Conservation (phyloP, 2,113 vertebrate species). For the Eurystomus gularis region DNA sequence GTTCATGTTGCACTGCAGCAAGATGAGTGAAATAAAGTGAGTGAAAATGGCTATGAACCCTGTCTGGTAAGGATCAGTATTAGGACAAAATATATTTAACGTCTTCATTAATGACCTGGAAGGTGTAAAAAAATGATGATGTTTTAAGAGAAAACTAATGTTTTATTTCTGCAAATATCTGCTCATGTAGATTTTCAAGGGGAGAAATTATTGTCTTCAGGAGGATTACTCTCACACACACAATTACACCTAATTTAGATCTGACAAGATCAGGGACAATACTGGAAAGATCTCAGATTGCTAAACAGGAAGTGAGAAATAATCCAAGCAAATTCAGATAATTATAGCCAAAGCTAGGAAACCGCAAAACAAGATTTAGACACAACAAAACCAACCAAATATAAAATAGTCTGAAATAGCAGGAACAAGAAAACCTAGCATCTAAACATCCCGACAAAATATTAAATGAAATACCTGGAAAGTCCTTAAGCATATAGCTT, state of each 20-base stretch:
- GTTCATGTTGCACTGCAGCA: neutral
- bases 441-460: neutral
- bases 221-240: neutral
- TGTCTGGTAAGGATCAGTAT: neutral
- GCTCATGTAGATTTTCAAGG: neutral
- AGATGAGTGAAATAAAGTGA: neutral
- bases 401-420: neutral
- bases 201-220: neutral
- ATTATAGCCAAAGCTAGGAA: constrained; percentile 1
- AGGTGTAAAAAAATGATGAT: neutral
- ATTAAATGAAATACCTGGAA: neutral
- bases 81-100: neutral
- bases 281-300: constrained; percentile 1
- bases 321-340: constrained; percentile 9
- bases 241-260: constrained; percentile 5
- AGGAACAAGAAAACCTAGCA: neutral
- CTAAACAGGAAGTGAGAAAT: constrained; percentile 9
- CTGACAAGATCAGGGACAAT: constrained; percentile 1
- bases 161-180: neutral
- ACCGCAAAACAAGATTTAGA: neutral
- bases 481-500: neutral
- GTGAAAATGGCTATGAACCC: neutral
- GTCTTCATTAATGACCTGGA: neutral
- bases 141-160: neutral
- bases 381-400: neutral